phyloP scores from a whole-genome alignment of 2,797 vertebrate species.

The Toxotes lorentzi region DNA sequence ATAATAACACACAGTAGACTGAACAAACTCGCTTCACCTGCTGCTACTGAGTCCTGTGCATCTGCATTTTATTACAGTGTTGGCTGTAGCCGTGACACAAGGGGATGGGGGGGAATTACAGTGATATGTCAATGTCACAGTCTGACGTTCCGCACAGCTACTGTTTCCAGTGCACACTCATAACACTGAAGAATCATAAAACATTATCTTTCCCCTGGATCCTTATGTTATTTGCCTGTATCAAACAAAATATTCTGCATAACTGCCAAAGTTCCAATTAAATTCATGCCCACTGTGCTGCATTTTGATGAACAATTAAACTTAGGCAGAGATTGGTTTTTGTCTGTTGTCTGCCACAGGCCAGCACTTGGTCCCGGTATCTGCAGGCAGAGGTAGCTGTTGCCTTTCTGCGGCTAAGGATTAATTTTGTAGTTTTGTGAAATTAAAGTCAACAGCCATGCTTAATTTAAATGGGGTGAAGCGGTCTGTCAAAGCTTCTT shows the following conservation, averaged over 20 bases:
- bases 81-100: constrained; percentile 37
- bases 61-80: constrained; percentile 47
- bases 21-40: constrained; percentile 39
- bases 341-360: neutral
- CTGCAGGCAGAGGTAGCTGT: neutral
- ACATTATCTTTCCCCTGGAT: neutral
- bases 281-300: constrained; percentile 29
- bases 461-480: neutral
- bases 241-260: constrained; percentile 52
- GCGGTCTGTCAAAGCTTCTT: neutral
- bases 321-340: constrained; percentile 35
- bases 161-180: constrained; percentile 29
- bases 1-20: constrained; percentile 4
- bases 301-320: constrained; percentile 52
- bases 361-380: constrained; percentile 1
- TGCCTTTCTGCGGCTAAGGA: neutral
- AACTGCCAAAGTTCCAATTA: constrained; percentile 46
- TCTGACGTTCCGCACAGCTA: constrained; percentile 24
- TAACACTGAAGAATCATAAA: constrained; percentile 20
- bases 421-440: constrained; percentile 1
- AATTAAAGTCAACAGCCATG: neutral
- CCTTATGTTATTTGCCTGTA: constrained; percentile 5
- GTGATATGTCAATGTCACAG: constrained; percentile 58
- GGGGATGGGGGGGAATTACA: constrained; percentile 46
- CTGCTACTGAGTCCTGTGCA: constrained; percentile 22